These are phyloP conservation scores for Pterostichus madidus DNA, from an alignment of 2,888 invertebrate genomes.

Conservation along the genomic window DNA sequence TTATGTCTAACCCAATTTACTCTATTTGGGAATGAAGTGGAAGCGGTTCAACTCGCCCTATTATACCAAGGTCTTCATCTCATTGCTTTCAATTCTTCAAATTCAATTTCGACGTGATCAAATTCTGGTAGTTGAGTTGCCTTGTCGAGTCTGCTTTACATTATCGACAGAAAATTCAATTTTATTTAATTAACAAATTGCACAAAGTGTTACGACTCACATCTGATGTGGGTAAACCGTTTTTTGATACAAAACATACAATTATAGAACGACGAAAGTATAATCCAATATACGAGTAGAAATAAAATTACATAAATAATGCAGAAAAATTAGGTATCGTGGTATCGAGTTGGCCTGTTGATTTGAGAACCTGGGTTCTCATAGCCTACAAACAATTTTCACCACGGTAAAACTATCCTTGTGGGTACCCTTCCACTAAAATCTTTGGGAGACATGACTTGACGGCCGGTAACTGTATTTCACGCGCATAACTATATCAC, in stretches of 20 bases:
- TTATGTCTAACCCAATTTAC: slow-evolving; percentile 60
- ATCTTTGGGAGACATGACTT: too few species aligned
- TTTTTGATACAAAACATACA: neutral
- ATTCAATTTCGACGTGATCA: slow-evolving; percentile 49
- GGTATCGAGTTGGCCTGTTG: too few species aligned
- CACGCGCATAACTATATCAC: too few species aligned
- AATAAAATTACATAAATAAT: too few species aligned
- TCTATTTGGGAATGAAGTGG: slow-evolving; percentile 55
- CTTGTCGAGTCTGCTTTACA: slow-evolving; percentile 1
- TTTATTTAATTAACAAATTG: slow-evolving; percentile 18
- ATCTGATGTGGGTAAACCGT: neutral
- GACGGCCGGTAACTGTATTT: too few species aligned
- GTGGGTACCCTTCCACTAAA: too few species aligned
- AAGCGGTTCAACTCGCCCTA: slow-evolving; percentile 25
- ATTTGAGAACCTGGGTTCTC: too few species aligned
- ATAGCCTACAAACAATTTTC: too few species aligned
- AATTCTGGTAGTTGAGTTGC: slow-evolving; percentile 1
- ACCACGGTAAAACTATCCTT: too few species aligned
- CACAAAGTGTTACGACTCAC: neutral
- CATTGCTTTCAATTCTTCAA: slow-evolving; percentile 51
- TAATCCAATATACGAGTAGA: too few species aligned
- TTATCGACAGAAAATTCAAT: slow-evolving; percentile 4
- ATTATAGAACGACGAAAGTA: too few species aligned
- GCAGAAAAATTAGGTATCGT: too few species aligned
- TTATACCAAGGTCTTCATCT: slow-evolving; percentile 21